Conservation (phyloP, 2,113 vertebrate genomes). For the Plectropomus leopardus region DNA sequence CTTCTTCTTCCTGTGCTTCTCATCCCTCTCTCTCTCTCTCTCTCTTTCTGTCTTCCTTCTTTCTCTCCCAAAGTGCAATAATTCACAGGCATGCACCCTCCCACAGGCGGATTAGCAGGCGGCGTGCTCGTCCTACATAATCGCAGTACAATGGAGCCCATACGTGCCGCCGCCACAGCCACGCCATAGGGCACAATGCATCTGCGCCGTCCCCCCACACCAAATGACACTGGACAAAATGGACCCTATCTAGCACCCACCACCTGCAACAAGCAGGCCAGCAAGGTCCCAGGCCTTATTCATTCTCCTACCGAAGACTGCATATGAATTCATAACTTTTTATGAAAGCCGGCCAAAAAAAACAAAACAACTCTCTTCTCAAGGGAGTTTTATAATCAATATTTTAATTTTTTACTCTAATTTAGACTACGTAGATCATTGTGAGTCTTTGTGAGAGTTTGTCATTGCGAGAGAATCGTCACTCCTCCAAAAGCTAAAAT, state of each 20-base stretch:
- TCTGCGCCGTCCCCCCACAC: constrained; percentile 60
- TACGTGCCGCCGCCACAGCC: constrained; percentile 75
- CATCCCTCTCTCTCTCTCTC: constrained; percentile 41
- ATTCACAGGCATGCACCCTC: constrained; percentile 86
- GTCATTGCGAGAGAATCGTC: neutral
- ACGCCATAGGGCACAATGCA: constrained; percentile 78
- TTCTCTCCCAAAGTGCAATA: constrained; percentile 81
- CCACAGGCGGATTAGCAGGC: constrained; percentile 87
- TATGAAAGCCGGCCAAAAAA: neutral
- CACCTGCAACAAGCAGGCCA: constrained; percentile 61
- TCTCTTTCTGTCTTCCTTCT: constrained; percentile 46
- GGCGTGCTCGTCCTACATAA: constrained; percentile 87
- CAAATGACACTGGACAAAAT: constrained; percentile 71
- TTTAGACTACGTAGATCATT: constrained; percentile 9
- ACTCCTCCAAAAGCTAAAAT: constrained; percentile 12
- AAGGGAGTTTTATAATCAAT: neutral
- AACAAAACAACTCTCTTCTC: neutral
- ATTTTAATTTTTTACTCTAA: neutral
- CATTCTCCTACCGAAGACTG: constrained; percentile 1
- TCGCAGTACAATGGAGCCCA: constrained; percentile 83
- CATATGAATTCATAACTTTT: constrained; percentile 11
- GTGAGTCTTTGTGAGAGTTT: neutral
- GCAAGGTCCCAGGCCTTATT: constrained; percentile 11
- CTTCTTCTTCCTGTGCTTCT: constrained; percentile 60
- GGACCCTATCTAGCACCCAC: constrained; percentile 62